A percentile compares a stretch with the other conserved stretches of the same genome.
These are phyloP conservation scores for Oscheius sp. DNA, from an alignment of 2,888 invertebrate species.

Conservation along the genomic window DNA sequence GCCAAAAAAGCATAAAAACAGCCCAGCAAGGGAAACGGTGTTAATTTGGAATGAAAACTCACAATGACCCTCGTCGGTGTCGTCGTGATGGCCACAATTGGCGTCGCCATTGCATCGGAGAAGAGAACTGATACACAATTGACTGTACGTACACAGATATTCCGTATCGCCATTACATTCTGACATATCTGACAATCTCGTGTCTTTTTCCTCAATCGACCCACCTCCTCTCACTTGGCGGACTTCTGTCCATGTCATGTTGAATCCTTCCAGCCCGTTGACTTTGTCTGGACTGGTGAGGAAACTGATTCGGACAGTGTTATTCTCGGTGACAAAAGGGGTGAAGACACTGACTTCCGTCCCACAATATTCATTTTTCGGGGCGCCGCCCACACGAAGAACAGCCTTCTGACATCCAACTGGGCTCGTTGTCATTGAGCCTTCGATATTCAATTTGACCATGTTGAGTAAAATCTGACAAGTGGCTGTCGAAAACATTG, in stretches of 20 bases:
- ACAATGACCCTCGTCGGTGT: constrained; percentile 80
- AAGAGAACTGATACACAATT: constrained; percentile 84
- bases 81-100: constrained; percentile 85
- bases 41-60: constrained; percentile 5
- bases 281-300: constrained; percentile 71
- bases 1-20: constrained; percentile 13
- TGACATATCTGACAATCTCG: constrained; percentile 53
- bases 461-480: constrained; percentile 85
- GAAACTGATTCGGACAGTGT: constrained; percentile 63
- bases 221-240: constrained; percentile 53
- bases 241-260: constrained; percentile 73
- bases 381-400: constrained; percentile 47
- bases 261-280: constrained; percentile 72
- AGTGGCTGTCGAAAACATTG: background rate
- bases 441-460: constrained; percentile 91
- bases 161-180: constrained; percentile 75
- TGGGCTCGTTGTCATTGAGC: constrained; percentile 74
- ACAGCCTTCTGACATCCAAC: constrained; percentile 63
- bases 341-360: constrained; percentile 43
- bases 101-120: constrained; percentile 75
- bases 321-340: constrained; percentile 43
- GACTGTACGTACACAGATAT: constrained; percentile 82
- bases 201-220: constrained; percentile 6
- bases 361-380: constrained; percentile 55
- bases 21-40: constrained; percentile 9